Conservation (phyloP, 2,797 vertebrate species). For the Siniperca obscura region DNA sequence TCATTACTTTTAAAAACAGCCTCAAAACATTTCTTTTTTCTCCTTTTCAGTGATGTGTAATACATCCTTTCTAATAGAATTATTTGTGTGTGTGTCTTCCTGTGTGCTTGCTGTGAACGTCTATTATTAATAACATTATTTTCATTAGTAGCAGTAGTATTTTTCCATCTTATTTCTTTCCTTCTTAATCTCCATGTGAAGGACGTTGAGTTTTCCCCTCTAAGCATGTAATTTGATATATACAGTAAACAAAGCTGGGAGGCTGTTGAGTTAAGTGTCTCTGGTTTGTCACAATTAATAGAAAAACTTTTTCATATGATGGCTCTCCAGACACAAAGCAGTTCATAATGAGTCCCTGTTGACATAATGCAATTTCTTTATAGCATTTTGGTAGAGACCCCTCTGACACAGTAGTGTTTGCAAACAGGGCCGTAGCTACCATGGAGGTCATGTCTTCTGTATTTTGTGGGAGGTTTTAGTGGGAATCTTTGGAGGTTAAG, state of each 20-base stretch:
- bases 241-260: neutral
- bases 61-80: neutral
- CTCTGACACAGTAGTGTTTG: neutral
- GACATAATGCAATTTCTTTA: neutral
- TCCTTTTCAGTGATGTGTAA: neutral
- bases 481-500: neutral
- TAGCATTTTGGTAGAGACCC: neutral
- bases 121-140: neutral
- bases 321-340: neutral
- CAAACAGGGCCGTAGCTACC: neutral
- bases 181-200: neutral
- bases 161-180: neutral
- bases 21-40: neutral
- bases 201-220: neutral
- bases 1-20: constrained; percentile 16
- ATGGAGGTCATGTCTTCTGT: neutral
- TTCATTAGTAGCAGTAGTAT: neutral
- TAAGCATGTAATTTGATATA: too few relatives aligned
- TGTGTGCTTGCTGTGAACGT: neutral
- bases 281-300: neutral
- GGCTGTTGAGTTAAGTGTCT: neutral
- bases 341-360: neutral
- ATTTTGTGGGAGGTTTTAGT: neutral
- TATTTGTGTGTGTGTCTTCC: neutral
- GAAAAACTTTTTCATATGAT: neutral